These are phyloP conservation scores for Loris lydekkerianus DNA, from an alignment of 2,797 vertebrate genomes.

Conservation along the genomic window DNA sequence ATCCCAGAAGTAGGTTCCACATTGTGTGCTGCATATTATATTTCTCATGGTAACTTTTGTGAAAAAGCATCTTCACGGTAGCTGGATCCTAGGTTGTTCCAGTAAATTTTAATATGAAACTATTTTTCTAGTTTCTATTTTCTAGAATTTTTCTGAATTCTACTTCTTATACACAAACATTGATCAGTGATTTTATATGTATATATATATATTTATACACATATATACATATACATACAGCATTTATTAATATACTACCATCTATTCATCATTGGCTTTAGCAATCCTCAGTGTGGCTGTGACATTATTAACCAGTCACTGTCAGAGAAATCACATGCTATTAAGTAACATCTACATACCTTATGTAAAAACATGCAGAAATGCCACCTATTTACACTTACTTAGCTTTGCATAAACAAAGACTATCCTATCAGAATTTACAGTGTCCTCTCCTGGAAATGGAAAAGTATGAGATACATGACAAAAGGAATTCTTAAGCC, in stretches of 20 bases:
- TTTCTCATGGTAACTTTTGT: slow-evolving; percentile 52
- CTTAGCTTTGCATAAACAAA: slow-evolving; percentile 49
- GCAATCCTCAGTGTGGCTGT: slow-evolving; percentile 5
- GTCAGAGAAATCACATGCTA: slow-evolving; percentile 23
- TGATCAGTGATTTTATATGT: neutral
- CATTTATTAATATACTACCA: slow-evolving; percentile 4
- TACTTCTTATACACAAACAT: neutral
- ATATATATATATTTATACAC: neutral
- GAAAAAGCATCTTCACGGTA: slow-evolving; percentile 20
- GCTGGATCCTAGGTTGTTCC: slow-evolving; percentile 67
- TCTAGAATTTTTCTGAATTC: neutral
- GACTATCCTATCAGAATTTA: slow-evolving; percentile 32
- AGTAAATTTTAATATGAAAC: slow-evolving; percentile 68
- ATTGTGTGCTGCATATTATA: neutral
- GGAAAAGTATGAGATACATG: neutral
- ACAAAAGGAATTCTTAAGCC: neutral
- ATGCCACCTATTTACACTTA: slow-evolving; percentile 27
- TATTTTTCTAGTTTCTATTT: neutral
- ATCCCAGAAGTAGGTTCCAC: slow-evolving; percentile 19
- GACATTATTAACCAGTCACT: slow-evolving; percentile 15
- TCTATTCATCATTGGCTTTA: slow-evolving; percentile 36
- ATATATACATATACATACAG: neutral
- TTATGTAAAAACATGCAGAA: slow-evolving; percentile 50
- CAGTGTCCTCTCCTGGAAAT: slow-evolving; percentile 15
- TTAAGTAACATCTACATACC: neutral